Base-by-base conservation (phyloP, 2,888 invertebrate species). In the Caenorhabditis imperialis region DNA sequence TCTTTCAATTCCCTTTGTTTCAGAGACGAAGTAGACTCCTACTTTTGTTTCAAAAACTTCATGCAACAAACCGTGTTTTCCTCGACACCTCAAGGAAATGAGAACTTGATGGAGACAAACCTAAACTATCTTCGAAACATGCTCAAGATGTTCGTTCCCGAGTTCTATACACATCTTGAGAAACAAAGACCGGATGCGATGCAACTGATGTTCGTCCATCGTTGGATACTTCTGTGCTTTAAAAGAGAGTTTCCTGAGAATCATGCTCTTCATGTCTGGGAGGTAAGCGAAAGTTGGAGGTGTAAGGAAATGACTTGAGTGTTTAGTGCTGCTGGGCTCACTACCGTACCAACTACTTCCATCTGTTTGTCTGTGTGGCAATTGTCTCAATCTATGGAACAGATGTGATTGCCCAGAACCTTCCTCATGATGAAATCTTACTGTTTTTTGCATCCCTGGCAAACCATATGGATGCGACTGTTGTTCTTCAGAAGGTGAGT, bases 251-350 rank as follows among this genome's bases (percentile, higher is more conserved):
- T 86, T 42, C 81, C 86, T 0, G 84, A 84, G 37, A 60, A 57
- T 23, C 84, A 85, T 55, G 86, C 86, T 8, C 71, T 86, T 3
- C 86, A 85, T 40, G 80, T 86, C 48, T 86, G 86, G 86, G 85
- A 86, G 81, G 83, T 79, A n/a, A 30, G 60, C n/a, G 2, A n/a
- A 10, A 3, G 6, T 12, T 22, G 7, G 12, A 55, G 3, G 18
- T 7, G 20, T 0, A 27, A 50, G 27, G n/a, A n/a, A n/a, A n/a
- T n/a, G n/a, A n/a, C n/a, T n/a, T n/a, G n/a, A n/a, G n/a, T n/a
- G n/a, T 72, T 61, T 95, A 96, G 90, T 93, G 95, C 2, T 97
- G 96, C 90, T 97, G 97, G 97, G 93, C 95, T 0, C 95, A 95
- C 90, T 96, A 95, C 89, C 92, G 95, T 88, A 96, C 96, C 0